Base-by-base conservation (phyloP, 2,113 vertebrate genomes). In the Corythoichthys intestinalis region DNA sequence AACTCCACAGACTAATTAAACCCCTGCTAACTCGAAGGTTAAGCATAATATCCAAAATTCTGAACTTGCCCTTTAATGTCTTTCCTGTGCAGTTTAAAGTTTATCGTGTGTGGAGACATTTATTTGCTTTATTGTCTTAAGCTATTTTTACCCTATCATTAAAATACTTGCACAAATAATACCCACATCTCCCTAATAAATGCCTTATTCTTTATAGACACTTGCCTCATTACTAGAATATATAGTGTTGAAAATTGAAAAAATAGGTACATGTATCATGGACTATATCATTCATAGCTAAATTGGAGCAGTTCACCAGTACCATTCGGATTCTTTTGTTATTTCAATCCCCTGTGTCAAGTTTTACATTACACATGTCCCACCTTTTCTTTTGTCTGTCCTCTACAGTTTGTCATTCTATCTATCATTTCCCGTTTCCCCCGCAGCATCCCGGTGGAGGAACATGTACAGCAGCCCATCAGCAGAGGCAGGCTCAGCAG, bases 381-480 rank as follows among this genome's bases (percentile, higher is more conserved):
- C 39, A 54, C 4, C n/a, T 28, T n/a, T 39, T 48, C 15, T 2
- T n/a, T 39, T 38, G 48, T 0, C 11, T 60, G 46, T 41, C 7
- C 50, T 13, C 64, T 7, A 53, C n/a, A 54, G 39, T 3, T 4
- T 48, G 10, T 66, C 6, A 14, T 63, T 48, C 1, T n/a, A 67
- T 66, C 34, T 72, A 6, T 74, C 52, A 46, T 70, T 70, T 72
- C 65, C 57, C 80, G 50, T 85, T 53, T n/a, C 37, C 69, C 41
- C 58, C n/a, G 61, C 79, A 96, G 95, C 94, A 13, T 93, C 93
- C 84, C 93, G 94, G 81, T 96, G 94, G 95, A 96, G 92, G 91
- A 95, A 91, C 91, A 88, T 96, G 89, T 96, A 96, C 92, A 94
- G 94, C 91, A 95, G 94, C 70, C 93, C 95, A 71, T 92, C 89